Base-by-base conservation (phyloP, 1,140 invertebrate species). In the Eumeta japonica region DNA sequence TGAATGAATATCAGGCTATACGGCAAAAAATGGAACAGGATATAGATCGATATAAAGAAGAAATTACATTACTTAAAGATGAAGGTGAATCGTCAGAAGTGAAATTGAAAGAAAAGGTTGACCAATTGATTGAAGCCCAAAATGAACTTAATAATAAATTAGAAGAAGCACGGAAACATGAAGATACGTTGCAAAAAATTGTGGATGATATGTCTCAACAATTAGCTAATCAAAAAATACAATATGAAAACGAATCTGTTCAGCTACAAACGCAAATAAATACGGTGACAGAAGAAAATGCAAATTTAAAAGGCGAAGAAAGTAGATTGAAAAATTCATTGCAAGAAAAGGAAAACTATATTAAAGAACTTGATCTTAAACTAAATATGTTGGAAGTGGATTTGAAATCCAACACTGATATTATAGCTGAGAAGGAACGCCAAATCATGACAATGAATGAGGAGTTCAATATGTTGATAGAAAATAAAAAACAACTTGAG, bases 131-230 rank as follows among this genome's bases (percentile, higher is more conserved):
- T 14, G 66, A 70, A 52, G 68, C 66, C 2, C 68, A 76, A 47
- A 76, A 77, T 46, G 68, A 75, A 36, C 55, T 76, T 32, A 75
- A 72, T 48, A 68, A 75, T 43, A 74, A 76, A 63, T 42, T 78
- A 14, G 74, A 78, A 56, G 61, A 67, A 52, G 61, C 74, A 11
- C 59, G 67, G 45, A 67, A 67, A 52, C 60, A 70, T 37, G 73
- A 76, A 52, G 64, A 67, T 38, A 61, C 68, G 3, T 53, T 78
- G 18, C 65, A 75, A 62, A 73, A 71, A 39, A 48, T 68, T 38
- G 50, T 76, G 41, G 53, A 76, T 36, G 68, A 72, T 43, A 65
- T 66, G 52, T 60, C 55, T 20, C 35, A 58, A 15, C 63, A 74
- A 45, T 45, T 65, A 35, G 59, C 59, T 35, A 59, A 53, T 20